A percentile compares a stretch with the other conserved stretches of the same genome.
phyloP scores from a whole-genome alignment of 2,888 invertebrate species.

The Trypoxylon attenuatum region DNA sequence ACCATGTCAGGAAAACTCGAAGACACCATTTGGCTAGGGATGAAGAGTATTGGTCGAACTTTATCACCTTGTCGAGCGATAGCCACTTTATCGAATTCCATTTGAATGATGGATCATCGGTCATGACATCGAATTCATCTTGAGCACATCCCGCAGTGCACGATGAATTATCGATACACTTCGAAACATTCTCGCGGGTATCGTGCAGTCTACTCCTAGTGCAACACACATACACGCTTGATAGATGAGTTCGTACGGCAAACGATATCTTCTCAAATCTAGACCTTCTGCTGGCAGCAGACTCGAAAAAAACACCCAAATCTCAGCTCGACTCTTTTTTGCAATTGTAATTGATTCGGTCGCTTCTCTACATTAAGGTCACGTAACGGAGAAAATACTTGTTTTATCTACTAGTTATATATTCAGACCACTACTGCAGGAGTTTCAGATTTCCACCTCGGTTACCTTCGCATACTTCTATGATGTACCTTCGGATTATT shows the following conservation, averaged over 20 bases:
- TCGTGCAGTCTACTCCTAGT: slow-evolving; percentile 15
- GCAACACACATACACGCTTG: slow-evolving; percentile 24
- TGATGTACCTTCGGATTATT: too few relatives aligned
- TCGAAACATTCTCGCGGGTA: slow-evolving; percentile 27
- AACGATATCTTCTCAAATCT: slow-evolving; percentile 17
- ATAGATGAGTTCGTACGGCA: slow-evolving; percentile 38
- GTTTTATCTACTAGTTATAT: slow-evolving; percentile 2
- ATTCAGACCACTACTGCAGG: not conserved
- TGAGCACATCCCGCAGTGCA: slow-evolving; percentile 21
- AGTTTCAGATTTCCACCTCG: not conserved
- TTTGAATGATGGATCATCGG: slow-evolving; percentile 49
- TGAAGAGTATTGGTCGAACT: slow-evolving; percentile 24
- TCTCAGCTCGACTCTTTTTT: too few relatives aligned
- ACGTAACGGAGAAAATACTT: not conserved
- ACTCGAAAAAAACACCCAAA: too few relatives aligned
- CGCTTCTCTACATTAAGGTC: too few relatives aligned
- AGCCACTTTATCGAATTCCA: slow-evolving; percentile 42
- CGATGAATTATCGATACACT: slow-evolving; percentile 56
- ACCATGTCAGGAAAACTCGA: not conserved
- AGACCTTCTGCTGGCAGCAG: too few relatives aligned
- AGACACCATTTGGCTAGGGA: slow-evolving; percentile 12
- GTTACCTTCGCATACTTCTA: too few relatives aligned
- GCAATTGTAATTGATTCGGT: too few relatives aligned
- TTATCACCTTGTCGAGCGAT: slow-evolving; percentile 31
- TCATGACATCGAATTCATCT: slow-evolving; percentile 46